Evolutionary conservation across 2,888 invertebrate species (phyloP).

Genomic region (Clunio marinus): DNA sequence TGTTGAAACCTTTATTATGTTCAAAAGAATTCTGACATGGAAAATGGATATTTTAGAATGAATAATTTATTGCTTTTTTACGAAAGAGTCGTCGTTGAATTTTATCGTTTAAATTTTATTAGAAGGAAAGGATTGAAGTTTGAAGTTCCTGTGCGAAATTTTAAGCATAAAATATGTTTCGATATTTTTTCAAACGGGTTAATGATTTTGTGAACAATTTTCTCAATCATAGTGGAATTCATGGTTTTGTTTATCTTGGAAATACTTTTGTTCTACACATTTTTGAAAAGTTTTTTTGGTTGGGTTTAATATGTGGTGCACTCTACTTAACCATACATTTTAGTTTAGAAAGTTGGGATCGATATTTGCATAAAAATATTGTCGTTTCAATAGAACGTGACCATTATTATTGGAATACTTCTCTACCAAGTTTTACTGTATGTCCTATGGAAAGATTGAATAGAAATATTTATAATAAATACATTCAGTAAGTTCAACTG

Average conservation of each 20-base stretch:
- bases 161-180: neutral
- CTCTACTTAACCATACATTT: constrained; percentile 45
- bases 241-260: constrained; percentile 47
- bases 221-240: constrained; percentile 46
- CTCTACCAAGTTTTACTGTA: constrained; percentile 47
- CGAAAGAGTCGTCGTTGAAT: too few relatives aligned
- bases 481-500: constrained; percentile 44
- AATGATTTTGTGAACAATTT: constrained; percentile 42
- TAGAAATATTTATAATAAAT: constrained; percentile 43
- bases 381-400: constrained; percentile 49
- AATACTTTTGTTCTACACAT: constrained; percentile 42
- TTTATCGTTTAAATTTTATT: too few relatives aligned
- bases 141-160: too few relatives aligned
- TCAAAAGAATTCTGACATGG: too few relatives aligned
- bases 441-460: constrained; percentile 48
- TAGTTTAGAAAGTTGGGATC: constrained; percentile 46
- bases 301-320: constrained; percentile 44
- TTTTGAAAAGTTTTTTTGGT: constrained; percentile 47
- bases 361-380: constrained; percentile 47
- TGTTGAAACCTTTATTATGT: too few relatives aligned
- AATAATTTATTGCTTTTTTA: too few relatives aligned
- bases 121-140: too few relatives aligned
- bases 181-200: neutral
- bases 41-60: too few relatives aligned
- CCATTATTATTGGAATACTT: constrained; percentile 49